A percentile compares a stretch with the other conserved stretches of the same genome.
phyloP scores from a whole-genome alignment of 2,888 invertebrate species.

The Plebejus anna region DNA sequence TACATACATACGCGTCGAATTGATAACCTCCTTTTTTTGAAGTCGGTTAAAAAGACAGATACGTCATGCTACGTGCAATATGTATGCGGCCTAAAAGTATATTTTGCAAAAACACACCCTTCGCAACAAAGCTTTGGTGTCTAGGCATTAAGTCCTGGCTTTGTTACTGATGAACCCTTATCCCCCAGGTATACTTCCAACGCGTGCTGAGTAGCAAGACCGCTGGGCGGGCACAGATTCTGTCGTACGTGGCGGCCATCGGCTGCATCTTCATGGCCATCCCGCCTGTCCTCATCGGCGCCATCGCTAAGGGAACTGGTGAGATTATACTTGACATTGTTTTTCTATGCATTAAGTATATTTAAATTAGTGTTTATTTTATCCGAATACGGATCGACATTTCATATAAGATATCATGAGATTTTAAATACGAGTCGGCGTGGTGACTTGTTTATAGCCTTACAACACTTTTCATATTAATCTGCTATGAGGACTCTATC shows the following conservation, averaged over 20 bases:
- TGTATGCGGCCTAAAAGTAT: too few relatives aligned
- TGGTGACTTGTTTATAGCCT: too few relatives aligned
- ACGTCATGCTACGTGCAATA: too few relatives aligned
- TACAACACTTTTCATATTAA: too few relatives aligned
- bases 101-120: background rate
- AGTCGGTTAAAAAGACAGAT: background rate
- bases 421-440: too few relatives aligned
- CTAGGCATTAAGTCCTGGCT: background rate
- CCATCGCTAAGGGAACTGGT: slow-evolving; percentile 97
- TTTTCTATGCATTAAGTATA: background rate
- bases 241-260: slow-evolving; percentile 97
- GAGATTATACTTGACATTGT: slow-evolving; percentile 40
- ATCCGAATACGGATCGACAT: too few relatives aligned
- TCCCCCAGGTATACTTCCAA: slow-evolving; percentile 94
- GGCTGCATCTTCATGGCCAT: slow-evolving; percentile 98
- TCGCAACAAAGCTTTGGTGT: background rate
- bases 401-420: too few relatives aligned
- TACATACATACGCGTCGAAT: too few relatives aligned
- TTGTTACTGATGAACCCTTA: too few relatives aligned
- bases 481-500: too few relatives aligned
- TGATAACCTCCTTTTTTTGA: too few relatives aligned
- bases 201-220: slow-evolving; percentile 97
- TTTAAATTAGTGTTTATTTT: background rate
- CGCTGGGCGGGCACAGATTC: slow-evolving; percentile 93
- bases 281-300: slow-evolving; percentile 97